phyloP scores from a whole-genome alignment of 2,888 invertebrate species.

The Autographa pulchrina region DNA sequence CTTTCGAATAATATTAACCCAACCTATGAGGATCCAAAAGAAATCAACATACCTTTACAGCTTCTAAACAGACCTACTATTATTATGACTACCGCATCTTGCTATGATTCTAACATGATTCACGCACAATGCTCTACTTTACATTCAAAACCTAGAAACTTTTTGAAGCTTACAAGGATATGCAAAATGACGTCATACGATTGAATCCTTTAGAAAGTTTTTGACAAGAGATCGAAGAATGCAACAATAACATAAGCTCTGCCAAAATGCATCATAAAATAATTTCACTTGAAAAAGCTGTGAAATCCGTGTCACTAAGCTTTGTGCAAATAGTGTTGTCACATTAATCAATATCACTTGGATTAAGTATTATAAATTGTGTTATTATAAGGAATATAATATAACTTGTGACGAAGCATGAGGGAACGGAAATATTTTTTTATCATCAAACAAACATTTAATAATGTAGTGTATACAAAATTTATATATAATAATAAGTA shows the following conservation, averaged over 20 bases:
- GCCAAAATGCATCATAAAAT: slow-evolving; percentile 44
- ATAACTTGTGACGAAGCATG: too few relatives aligned
- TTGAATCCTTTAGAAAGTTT: slow-evolving; percentile 52
- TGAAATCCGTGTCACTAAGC: neutral
- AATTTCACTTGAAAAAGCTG: slow-evolving; percentile 35
- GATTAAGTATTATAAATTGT: neutral
- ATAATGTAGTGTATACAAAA: too few relatives aligned
- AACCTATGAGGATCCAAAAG: neutral
- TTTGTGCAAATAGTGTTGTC: neutral
- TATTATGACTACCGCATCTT: neutral
- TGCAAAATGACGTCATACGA: slow-evolving; percentile 10
- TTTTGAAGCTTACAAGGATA: neutral
- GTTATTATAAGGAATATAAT: too few relatives aligned
- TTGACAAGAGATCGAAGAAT: slow-evolving; percentile 56
- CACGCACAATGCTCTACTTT: neutral
- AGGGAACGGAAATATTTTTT: too few relatives aligned
- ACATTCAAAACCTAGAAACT: neutral
- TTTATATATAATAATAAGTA: too few relatives aligned
- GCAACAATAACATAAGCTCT: slow-evolving; percentile 46
- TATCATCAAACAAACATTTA: too few relatives aligned
- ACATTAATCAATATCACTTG: neutral
- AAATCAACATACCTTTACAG: neutral
- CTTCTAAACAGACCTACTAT: neutral
- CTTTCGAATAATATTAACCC: too few relatives aligned
- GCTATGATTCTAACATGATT: neutral